Percentiles rank a stretch among this genome's conserved stretches.
Conservation (phyloP, 2,113 vertebrate genomes). For the Ardeotis arabs region DNA sequence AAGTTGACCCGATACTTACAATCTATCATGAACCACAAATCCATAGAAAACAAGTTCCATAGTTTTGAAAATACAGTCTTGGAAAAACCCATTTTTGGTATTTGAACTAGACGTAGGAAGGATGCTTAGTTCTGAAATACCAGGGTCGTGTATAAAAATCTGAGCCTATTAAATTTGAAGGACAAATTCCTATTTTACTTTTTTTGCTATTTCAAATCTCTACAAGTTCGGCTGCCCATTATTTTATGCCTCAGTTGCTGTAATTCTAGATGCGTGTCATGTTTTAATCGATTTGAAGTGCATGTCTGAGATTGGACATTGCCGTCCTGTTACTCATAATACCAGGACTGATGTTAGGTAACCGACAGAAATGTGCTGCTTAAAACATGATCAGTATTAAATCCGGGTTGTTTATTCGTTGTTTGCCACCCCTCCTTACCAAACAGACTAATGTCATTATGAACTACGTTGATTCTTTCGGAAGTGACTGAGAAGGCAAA, state of each 20-base stretch:
- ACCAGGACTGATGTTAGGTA: background rate
- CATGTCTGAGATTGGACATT: background rate
- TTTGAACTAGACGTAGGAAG: background rate
- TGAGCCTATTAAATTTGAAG: background rate
- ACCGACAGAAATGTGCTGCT: constrained; percentile 4
- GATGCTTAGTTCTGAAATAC: background rate
- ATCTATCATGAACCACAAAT: background rate
- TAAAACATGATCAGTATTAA: background rate
- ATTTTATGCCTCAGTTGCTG: background rate
- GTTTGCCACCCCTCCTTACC: background rate
- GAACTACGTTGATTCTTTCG: background rate
- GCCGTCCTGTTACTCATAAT: background rate
- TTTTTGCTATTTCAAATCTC: background rate
- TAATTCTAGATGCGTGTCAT: background rate
- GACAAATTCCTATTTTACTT: background rate
- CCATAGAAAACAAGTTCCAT: background rate
- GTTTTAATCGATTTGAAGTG: constrained; percentile 7
- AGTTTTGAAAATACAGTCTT: background rate
- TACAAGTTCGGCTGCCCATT: background rate
- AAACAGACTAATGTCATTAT: constrained; percentile 46
- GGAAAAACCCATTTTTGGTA: background rate
- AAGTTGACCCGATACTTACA: background rate
- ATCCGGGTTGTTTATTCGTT: background rate
- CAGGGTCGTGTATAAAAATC: background rate
- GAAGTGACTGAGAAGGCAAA: constrained; percentile 8